These are phyloP conservation scores for Dugesia japonica DNA, from an alignment of 2,888 invertebrate species.

Conservation along the genomic window DNA sequence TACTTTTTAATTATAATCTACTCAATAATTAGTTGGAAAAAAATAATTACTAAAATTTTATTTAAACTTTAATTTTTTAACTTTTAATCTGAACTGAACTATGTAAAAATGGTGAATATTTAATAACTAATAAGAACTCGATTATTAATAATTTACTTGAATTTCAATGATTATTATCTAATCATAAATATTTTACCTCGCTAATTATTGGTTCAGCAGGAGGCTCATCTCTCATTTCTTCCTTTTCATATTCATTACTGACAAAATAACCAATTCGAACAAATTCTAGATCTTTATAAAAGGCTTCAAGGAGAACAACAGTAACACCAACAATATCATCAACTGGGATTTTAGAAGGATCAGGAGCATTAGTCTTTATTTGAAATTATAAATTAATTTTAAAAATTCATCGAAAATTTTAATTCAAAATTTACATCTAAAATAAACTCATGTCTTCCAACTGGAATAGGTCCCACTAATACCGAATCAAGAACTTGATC, in stretches of 20 bases:
- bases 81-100: too few species aligned
- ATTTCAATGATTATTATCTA: too few species aligned
- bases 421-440: slow-evolving; percentile 57
- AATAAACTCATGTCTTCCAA: slow-evolving; percentile 82
- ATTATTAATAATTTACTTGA: too few species aligned
- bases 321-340: slow-evolving; percentile 95
- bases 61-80: too few species aligned
- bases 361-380: slow-evolving; percentile 76
- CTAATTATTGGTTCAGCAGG: slow-evolving; percentile 79
- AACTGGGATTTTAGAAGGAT: slow-evolving; percentile 76
- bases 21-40: too few species aligned
- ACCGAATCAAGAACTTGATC: slow-evolving; percentile 92
- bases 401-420: background rate
- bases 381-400: background rate
- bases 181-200: too few species aligned
- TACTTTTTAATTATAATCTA: too few species aligned
- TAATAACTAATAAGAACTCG: too few species aligned
- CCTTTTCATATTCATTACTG: slow-evolving; percentile 84
- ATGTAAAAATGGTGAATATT: too few species aligned
- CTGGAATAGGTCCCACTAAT: slow-evolving; percentile 89
- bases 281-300: slow-evolving; percentile 73
- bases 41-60: too few species aligned
- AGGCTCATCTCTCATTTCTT: slow-evolving; percentile 78
- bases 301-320: slow-evolving; percentile 81
- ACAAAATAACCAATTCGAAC: slow-evolving; percentile 95